Conservation (phyloP, 1,140 invertebrate genomes). For the Liolophura sinensis region DNA sequence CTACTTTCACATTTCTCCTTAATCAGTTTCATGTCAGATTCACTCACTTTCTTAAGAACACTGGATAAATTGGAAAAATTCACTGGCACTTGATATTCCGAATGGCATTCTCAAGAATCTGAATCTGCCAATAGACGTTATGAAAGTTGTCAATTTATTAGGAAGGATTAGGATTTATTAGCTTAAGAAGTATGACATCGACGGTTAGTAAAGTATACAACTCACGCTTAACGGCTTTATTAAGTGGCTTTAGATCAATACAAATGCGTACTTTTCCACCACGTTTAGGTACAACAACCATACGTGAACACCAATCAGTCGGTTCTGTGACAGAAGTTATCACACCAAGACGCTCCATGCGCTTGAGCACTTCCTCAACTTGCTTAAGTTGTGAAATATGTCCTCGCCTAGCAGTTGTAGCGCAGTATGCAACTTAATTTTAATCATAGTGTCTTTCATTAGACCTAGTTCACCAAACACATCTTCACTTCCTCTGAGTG, state of each 20-base stretch:
- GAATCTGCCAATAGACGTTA: constrained; percentile 26
- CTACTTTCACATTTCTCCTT: constrained; percentile 11
- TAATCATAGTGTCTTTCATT: no score
- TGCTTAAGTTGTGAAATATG: constrained; percentile 21
- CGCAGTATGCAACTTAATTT: constrained; percentile 6
- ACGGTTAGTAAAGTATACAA: constrained; percentile 15
- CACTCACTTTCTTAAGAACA: no score
- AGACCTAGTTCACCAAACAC: no score
- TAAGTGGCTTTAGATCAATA: constrained; percentile 24
- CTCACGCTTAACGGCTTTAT: constrained; percentile 18
- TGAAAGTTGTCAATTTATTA: constrained; percentile 24
- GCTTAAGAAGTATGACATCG: constrained; percentile 21
- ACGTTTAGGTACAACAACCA: constrained; percentile 25
- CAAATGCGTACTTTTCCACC: constrained; percentile 20
- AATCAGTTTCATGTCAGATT: no score
- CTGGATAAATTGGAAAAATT: constrained; percentile 18
- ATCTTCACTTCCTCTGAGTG: no score
- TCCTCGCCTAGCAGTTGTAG: constrained; percentile 15
- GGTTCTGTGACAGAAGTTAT: constrained; percentile 23
- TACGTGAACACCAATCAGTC: constrained; percentile 26
- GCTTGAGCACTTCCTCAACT: constrained; percentile 19
- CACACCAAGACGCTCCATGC: constrained; percentile 22
- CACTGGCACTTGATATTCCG: constrained; percentile 22
- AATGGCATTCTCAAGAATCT: constrained; percentile 21
- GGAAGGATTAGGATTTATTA: constrained; percentile 7